phyloP scores from a whole-genome alignment of 2,797 vertebrate genomes.

The Eulemur rubriventer region DNA sequence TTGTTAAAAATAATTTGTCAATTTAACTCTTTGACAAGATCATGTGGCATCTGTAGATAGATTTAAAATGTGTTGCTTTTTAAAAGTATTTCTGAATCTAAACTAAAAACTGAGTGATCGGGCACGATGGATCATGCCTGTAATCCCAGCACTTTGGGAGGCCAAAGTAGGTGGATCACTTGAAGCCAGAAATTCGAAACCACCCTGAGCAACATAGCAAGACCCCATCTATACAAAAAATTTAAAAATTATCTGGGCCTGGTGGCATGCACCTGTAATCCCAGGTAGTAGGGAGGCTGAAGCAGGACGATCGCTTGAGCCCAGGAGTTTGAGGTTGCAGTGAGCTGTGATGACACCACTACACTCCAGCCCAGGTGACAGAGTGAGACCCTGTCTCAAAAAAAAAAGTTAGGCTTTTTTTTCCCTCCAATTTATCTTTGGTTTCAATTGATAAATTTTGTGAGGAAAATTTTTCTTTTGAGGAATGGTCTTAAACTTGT shows the following conservation, averaged over 20 bases:
- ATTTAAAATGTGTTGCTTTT: conserved; percentile 10
- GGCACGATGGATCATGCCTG: not conserved
- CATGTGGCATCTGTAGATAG: not conserved
- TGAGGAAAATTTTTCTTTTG: not conserved
- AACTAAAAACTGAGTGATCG: not conserved
- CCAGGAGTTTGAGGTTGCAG: not conserved
- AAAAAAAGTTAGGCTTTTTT: not conserved
- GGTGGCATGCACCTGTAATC: not conserved
- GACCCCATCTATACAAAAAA: not conserved
- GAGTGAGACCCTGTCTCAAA: not conserved
- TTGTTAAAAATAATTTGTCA: conserved; percentile 28
- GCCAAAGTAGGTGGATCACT: not conserved
- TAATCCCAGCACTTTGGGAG: not conserved
- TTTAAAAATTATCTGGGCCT: not conserved
- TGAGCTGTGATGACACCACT: not conserved
- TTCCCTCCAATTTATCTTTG: not conserved
- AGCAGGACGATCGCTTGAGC: not conserved
- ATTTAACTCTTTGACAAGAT: not conserved
- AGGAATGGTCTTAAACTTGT: not conserved
- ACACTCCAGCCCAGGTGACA: not conserved
- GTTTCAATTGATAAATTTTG: not conserved
- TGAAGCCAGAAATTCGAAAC: not conserved
- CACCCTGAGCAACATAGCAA: not conserved
- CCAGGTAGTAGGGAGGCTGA: not conserved
- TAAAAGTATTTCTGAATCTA: conserved; percentile 31